A percentile compares a stretch with the other conserved stretches of the same genome.
Conservation (phyloP, 2,113 vertebrate species). For the Corythoichthys intestinalis region DNA sequence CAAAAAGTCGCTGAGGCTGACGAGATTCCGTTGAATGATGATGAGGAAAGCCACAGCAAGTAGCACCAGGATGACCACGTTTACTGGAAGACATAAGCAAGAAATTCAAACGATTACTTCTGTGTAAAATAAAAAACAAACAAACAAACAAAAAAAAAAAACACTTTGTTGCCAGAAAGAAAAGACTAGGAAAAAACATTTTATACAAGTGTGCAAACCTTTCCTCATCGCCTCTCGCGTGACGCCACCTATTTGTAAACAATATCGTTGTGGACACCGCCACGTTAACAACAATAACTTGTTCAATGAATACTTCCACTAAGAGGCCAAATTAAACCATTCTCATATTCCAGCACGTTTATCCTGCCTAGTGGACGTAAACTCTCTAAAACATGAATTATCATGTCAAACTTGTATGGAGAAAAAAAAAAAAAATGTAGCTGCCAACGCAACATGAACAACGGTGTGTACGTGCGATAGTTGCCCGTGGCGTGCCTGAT, state of each 20-base stretch:
- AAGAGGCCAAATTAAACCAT: background rate
- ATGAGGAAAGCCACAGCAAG: conserved; percentile 84
- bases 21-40: conserved; percentile 87
- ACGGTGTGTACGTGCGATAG: conserved; percentile 10
- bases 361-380: background rate
- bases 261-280: background rate
- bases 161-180: background rate
- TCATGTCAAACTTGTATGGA: rapidly evolving
- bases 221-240: conserved; percentile 75
- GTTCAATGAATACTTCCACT: background rate
- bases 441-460: conserved; percentile 75
- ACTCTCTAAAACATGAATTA: background rate
- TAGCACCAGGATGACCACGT: conserved; percentile 83
- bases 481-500: conserved; percentile 35
- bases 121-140: no score
- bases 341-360: background rate
- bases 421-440: conserved; percentile 37
- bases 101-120: background rate
- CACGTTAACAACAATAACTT: background rate
- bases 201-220: conserved; percentile 62
- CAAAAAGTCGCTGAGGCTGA: conserved; percentile 87
- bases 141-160: background rate
- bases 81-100: conserved; percentile 76
- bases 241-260: background rate
- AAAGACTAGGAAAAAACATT: background rate